Evolutionary conservation across 2,113 vertebrate genomes (phyloP).

Genomic region (Ammodytes marinus): DNA sequence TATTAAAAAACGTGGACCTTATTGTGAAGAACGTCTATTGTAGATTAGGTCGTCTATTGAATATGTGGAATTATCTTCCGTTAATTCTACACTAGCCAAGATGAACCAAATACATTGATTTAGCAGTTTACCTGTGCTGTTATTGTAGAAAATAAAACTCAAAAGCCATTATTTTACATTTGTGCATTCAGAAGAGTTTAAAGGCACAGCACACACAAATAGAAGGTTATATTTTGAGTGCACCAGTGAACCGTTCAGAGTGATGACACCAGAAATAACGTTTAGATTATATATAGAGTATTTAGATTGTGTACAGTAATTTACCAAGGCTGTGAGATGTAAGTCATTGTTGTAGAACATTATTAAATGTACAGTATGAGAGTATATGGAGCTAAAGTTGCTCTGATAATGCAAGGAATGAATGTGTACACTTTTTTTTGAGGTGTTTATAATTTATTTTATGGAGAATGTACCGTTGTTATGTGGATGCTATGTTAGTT

Average conservation of each 20-base stretch:
- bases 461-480: slow-evolving; percentile 58
- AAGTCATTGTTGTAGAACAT: slow-evolving; percentile 50
- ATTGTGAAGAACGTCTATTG: slow-evolving; percentile 45
- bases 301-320: slow-evolving; percentile 55
- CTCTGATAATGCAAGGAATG: slow-evolving; percentile 37
- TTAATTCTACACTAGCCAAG: slow-evolving; percentile 14
- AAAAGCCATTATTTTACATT: slow-evolving; percentile 64
- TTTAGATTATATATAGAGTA: not conserved
- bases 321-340: slow-evolving; percentile 41
- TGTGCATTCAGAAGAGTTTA: slow-evolving; percentile 30
- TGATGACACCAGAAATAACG: slow-evolving; percentile 17
- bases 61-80: slow-evolving; percentile 30
- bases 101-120: slow-evolving; percentile 36
- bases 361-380: slow-evolving; percentile 64
- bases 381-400: slow-evolving; percentile 21
- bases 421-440: slow-evolving; percentile 47
- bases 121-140: slow-evolving; percentile 46
- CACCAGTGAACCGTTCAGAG: slow-evolving; percentile 32
- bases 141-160: slow-evolving; percentile 41
- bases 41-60: slow-evolving; percentile 52
- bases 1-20: slow-evolving; percentile 51
- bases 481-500: slow-evolving; percentile 74
- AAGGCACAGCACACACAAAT: slow-evolving; percentile 38
- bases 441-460: slow-evolving; percentile 58
- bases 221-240: slow-evolving; percentile 73